These are phyloP conservation scores for Falco cherrug DNA, from an alignment of 2,797 vertebrate species.

Conservation along the genomic window DNA sequence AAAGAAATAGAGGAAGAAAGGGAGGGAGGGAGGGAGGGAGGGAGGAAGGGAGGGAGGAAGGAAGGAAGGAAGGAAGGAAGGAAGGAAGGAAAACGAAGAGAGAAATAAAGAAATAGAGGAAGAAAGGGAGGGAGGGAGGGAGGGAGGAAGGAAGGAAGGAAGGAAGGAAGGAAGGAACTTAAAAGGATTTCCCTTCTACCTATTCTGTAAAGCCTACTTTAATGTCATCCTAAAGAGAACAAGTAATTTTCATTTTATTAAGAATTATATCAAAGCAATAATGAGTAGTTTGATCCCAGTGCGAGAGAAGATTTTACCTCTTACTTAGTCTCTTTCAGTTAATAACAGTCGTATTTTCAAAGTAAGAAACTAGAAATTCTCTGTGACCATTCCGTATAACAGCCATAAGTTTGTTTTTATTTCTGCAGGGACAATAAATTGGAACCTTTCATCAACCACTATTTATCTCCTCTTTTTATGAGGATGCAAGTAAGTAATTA, in stretches of 20 bases:
- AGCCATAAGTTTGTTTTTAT: conserved; percentile 2
- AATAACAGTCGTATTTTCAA: background rate
- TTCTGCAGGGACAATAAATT: background rate
- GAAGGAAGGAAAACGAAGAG: too few species aligned
- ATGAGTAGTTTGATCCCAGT: background rate
- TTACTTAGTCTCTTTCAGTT: background rate
- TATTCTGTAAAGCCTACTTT: background rate
- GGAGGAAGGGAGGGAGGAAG: too few species aligned
- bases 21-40: background rate
- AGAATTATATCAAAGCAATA: conserved; percentile 23
- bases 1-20: too few species aligned
- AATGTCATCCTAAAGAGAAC: background rate
- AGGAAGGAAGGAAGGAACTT: background rate
- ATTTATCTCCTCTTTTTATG: conserved; percentile 25
- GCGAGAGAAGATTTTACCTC: background rate
- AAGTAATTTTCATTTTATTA: background rate
- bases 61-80: background rate
- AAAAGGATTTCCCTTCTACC: background rate
- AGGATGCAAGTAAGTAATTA: conserved; percentile 62
- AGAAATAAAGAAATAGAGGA: too few species aligned
- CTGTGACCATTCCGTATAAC: background rate
- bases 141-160: too few species aligned
- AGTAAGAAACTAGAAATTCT: conserved; percentile 4
- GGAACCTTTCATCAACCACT: conserved; percentile 13
- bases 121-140: too few species aligned